Evolutionary conservation across 92 coral and sea anemone species (phyloP), one percentile per base, ranked within the genome.

Genomic region (Zoanthus sansibaricus): DNA sequence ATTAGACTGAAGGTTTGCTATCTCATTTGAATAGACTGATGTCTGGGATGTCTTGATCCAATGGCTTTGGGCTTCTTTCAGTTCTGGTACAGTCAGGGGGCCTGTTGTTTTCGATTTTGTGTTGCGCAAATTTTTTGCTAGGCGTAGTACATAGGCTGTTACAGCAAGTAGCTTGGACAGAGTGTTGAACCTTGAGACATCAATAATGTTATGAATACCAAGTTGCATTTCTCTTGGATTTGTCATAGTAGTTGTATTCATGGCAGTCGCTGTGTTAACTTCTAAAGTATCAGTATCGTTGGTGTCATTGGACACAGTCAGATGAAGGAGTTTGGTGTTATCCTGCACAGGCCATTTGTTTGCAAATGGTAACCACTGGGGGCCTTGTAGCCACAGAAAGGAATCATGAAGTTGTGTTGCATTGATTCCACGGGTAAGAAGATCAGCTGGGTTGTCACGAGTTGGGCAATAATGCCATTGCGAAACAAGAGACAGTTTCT

Each of bases 31-130:
- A 69, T 67, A 86, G 54, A 72, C 16, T 9, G 78, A 46, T 56
- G 17, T 33, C 46, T 86, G 92, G n/a, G 20, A 11, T 18, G 44
- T 71, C 77, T 86, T 64, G 12, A 89, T 78, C 92, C 90, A 77
- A n/a, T 30, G 13, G 45, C 16, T 14, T 71, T 44, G 42, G 56
- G 44, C 12, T 68, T 68, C 44, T 21, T 20, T 58, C n/a, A 58
- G 15, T 58, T 58, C 66, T 15, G 14, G 66, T 58, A 66, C 79
- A 9, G 79, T 80, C 86, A 80, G 86, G n/a, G 86, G 86, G 58
- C 84, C 86, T 9, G 78, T 80, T 25, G 15, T 54, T 55, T 37
- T 33, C 13, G 44, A 31, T 9, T 77, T 32, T 33, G 61, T 46
- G 86, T 83, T 83, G 47, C 86, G 32, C 6, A 83, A 11, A 54